Percentiles rank a stretch among this genome's conserved stretches.
Conservation (phyloP, 2,888 invertebrate species). For the Acrobeloides nanus region DNA sequence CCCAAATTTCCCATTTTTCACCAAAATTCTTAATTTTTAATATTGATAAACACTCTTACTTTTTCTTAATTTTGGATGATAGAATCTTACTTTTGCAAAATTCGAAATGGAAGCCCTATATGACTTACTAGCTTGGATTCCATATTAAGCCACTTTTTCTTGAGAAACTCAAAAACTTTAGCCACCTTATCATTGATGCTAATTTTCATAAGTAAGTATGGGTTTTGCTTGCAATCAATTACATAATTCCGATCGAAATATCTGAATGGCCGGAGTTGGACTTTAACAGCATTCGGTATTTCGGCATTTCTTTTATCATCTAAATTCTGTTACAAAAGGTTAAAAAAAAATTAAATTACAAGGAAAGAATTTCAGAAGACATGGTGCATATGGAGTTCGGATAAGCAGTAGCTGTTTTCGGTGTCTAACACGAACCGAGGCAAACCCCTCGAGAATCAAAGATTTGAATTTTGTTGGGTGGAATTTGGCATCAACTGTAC, state of each 20-base stretch:
- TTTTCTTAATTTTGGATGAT: too few species aligned
- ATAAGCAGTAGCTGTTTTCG: conserved; percentile 30
- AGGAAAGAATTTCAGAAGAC: conserved; percentile 34
- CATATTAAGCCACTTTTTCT: conserved; percentile 32
- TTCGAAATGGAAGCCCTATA: too few species aligned
- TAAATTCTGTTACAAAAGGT: conserved; percentile 10
- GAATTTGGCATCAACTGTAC: conserved; percentile 26
- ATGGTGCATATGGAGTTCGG: conserved; percentile 35
- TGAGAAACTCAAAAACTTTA: conserved; percentile 30
- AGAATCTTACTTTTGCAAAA: too few species aligned
- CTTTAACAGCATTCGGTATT: conserved; percentile 24
- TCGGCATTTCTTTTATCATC: conserved; percentile 27
- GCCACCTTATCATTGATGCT: conserved; percentile 34
- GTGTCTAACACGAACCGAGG: conserved; percentile 19
- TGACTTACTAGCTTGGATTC: too few species aligned
- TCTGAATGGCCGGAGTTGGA: conserved; percentile 27
- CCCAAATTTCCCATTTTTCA: too few species aligned
- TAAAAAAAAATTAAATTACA: conserved; percentile 14
- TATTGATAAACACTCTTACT: too few species aligned
- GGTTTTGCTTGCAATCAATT: conserved; percentile 30
- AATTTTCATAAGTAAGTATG: conserved; percentile 27
- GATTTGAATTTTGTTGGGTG: conserved; percentile 20
- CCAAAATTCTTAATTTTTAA: too few species aligned
- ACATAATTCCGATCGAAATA: conserved; percentile 29
- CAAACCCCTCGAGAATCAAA: conserved; percentile 13